These are phyloP conservation scores for Nomada ferruginata DNA, from an alignment of 2,888 invertebrate species.

Conservation along the genomic window DNA sequence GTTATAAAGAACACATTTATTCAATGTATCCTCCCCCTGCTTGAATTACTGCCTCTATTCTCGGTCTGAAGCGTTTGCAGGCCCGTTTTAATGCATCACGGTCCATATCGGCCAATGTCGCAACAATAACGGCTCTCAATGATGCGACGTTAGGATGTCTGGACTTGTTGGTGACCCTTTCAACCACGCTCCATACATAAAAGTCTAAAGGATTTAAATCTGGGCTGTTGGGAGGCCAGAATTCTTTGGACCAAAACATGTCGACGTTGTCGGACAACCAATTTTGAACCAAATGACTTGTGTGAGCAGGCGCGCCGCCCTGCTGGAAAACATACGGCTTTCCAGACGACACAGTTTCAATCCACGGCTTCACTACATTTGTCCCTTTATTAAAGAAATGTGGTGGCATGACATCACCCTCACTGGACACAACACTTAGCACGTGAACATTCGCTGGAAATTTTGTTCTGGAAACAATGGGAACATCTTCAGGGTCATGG, in stretches of 20 bases:
- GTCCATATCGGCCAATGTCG: slow-evolving; percentile 36
- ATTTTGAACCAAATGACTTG: neutral
- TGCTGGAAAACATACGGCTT: slow-evolving; percentile 12
- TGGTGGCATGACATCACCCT: slow-evolving; percentile 35
- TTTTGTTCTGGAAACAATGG: neutral
- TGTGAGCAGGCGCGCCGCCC: neutral
- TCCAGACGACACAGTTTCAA: slow-evolving; percentile 40
- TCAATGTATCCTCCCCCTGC: slow-evolving; percentile 27
- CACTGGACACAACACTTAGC: slow-evolving; percentile 21
- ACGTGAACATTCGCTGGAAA: neutral
- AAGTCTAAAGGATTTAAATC: slow-evolving; percentile 43
- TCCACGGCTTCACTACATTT: slow-evolving; percentile 38
- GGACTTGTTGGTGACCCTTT: slow-evolving; percentile 3
- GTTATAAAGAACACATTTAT: neutral
- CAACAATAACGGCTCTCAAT: slow-evolving; percentile 33
- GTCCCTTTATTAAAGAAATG: slow-evolving; percentile 34
- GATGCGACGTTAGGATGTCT: neutral
- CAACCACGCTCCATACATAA: slow-evolving; percentile 41
- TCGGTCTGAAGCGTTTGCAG: slow-evolving; percentile 40
- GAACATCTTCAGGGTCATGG: slow-evolving; percentile 5
- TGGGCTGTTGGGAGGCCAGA: slow-evolving; percentile 2
- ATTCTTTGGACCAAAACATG: slow-evolving; percentile 10
- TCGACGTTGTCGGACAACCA: neutral
- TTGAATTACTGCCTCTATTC: slow-evolving; percentile 45
- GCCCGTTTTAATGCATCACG: slow-evolving; percentile 25